phyloP scores from a whole-genome alignment of 2,797 vertebrate species.

The Rhinella marina region DNA sequence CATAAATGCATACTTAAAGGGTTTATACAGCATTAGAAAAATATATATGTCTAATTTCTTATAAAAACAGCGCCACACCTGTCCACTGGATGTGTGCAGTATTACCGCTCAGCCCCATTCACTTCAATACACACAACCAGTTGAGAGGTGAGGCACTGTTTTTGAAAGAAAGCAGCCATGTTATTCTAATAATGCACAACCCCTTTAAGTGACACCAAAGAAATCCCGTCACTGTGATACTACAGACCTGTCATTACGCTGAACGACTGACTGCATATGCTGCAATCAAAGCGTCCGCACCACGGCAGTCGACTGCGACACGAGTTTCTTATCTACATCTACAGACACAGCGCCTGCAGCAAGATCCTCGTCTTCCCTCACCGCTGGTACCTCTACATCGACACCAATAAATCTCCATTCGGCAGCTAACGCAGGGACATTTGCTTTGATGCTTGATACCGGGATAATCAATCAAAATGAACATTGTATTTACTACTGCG shows the following conservation, averaged over 20 bases:
- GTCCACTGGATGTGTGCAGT: no score
- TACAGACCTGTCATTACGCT: neutral
- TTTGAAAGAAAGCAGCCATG: no score
- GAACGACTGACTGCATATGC: neutral
- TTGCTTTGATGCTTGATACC: neutral
- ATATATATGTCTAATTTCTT: no score
- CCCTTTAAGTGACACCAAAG: no score
- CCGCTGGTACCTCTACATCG: neutral
- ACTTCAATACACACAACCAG: no score
- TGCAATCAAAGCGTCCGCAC: neutral
- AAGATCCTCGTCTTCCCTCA: neutral
- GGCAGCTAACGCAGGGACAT: neutral
- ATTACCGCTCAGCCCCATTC: no score
- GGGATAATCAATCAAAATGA: neutral
- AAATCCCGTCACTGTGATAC: neutral
- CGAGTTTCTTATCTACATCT: neutral
- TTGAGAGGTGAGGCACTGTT: no score
- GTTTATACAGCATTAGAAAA: no score
- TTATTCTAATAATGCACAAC: no score
- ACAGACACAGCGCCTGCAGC: neutral
- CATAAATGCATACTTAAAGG: no score
- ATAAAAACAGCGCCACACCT: no score
- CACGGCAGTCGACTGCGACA: neutral
- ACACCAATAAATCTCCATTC: neutral
- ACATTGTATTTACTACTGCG: neutral